Base-by-base conservation (phyloP, 1,140 invertebrate species). In the Ceratina calcarata region DNA sequence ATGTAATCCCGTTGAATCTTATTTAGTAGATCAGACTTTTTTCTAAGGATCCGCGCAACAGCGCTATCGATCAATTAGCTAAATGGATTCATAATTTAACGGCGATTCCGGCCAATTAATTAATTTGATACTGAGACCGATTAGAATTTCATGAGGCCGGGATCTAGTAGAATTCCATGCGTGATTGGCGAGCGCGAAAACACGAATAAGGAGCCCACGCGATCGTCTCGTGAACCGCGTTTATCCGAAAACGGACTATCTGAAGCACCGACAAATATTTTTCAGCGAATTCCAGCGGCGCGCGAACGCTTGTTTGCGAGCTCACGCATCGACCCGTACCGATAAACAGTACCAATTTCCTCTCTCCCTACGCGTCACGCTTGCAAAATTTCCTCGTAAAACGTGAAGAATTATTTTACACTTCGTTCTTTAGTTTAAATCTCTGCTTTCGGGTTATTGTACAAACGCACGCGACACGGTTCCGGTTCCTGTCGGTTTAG, bases 241-340 rank as follows among this genome's bases (percentile, higher is more conserved):
- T 66, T 66, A 66, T 75, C 73, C 73, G 37, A 58, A 67, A 76
- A 22, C 53, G 2, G 20, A 3, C 32, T 76, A 76, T 76, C 64
- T 49, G 53, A 27, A 2, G 2, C 53, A 45, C 24, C 18, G 62
- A 49, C 73, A 76, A 76, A 76, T 68, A 67, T 76, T 76, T 67
- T 67, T 76, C 73, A 16, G 24, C 15, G 20, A 1, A 62, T 20
- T 27, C 16, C n/a, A 62, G 4, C 22, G 13, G 22, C 24, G 45
- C 55, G n/a, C 49, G 3, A 0, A 16, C 22, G 45, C 27, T 67
- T 57, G 55, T 76, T 67, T 37, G 61, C 71, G 68, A 37, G 22
- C 15, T 16, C 24, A 32, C 22, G 71, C 45, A 18, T 49, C 57
- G 24, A 53, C 10, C n/a, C 37, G 3, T 4, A 2, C 62, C 22